These are phyloP conservation scores for Mobula birostris DNA, from an alignment of 2,113 vertebrate species.

Conservation along the genomic window DNA sequence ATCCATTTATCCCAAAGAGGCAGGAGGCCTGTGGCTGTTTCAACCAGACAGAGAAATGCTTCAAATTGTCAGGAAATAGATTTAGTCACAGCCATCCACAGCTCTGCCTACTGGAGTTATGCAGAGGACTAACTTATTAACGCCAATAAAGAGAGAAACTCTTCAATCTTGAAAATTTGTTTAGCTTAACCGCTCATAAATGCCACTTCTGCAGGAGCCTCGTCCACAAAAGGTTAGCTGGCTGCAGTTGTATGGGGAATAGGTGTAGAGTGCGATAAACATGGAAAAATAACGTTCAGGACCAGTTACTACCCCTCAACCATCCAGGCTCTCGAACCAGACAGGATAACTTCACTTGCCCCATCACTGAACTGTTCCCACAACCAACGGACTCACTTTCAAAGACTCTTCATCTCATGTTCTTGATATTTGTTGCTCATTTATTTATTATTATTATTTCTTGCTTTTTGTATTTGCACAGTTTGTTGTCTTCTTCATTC, in stretches of 20 bases:
- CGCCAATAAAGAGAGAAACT: not conserved
- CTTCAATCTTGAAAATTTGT: not conserved
- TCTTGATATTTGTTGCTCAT: no score
- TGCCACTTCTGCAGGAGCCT: not conserved
- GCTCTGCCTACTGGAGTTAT: not conserved
- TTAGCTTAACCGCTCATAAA: not conserved
- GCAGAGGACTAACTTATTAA: not conserved
- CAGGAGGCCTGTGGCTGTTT: slow-evolving; percentile 1
- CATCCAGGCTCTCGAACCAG: no score
- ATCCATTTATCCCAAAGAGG: slow-evolving; percentile 29
- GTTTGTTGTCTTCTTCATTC: no score
- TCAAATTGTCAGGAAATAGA: not conserved
- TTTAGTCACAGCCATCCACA: slow-evolving; percentile 1
- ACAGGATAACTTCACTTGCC: no score
- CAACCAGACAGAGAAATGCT: not conserved
- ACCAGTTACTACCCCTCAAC: no score
- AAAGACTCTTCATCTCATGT: no score
- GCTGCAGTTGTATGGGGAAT: not conserved
- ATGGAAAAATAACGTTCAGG: not conserved
- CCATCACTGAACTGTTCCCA: no score
- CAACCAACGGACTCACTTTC: no score
- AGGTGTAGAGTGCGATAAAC: not conserved
- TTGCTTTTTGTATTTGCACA: no score
- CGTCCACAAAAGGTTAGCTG: not conserved
- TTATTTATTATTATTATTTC: no score